Conservation (phyloP, 2,797 vertebrate genomes). For the Chloroceryle inda region DNA sequence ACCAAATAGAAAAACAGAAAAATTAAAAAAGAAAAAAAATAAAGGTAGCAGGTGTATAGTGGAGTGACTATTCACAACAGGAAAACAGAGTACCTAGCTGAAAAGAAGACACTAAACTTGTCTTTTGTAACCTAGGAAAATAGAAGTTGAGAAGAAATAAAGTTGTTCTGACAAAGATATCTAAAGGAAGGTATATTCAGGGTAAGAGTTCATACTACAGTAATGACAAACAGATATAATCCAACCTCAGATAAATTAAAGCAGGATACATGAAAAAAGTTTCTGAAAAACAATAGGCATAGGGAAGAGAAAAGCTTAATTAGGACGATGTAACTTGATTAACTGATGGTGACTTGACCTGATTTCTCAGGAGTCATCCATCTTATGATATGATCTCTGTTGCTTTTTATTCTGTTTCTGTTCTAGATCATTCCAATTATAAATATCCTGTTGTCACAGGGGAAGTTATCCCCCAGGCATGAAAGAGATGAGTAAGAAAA, state of each 20-base stretch:
- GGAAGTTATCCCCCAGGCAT: neutral
- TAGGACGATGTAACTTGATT: neutral
- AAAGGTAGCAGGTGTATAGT: neutral
- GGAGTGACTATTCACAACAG: neutral
- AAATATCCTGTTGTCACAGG: neutral
- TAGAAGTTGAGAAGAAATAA: neutral
- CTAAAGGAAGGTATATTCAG: neutral
- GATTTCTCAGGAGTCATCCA: neutral
- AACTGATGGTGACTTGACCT: neutral
- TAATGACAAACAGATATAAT: neutral
- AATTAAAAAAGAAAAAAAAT: rapidly evolving
- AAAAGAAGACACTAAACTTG: neutral
- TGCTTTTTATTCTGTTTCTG: conserved; percentile 42
- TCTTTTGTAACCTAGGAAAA: neutral
- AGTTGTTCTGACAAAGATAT: neutral
- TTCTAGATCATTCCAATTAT: conserved; percentile 4
- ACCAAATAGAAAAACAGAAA: neutral
- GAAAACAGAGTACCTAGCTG: neutral
- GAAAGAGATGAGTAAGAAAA: neutral
- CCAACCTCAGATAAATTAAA: neutral
- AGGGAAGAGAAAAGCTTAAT: neutral
- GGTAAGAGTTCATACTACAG: neutral
- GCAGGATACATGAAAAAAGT: neutral
- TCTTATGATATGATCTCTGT: neutral
- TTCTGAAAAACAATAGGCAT: neutral